These are phyloP conservation scores for Loripinus fragilis DNA, from an alignment of 2,888 invertebrate genomes.

Conservation along the genomic window DNA sequence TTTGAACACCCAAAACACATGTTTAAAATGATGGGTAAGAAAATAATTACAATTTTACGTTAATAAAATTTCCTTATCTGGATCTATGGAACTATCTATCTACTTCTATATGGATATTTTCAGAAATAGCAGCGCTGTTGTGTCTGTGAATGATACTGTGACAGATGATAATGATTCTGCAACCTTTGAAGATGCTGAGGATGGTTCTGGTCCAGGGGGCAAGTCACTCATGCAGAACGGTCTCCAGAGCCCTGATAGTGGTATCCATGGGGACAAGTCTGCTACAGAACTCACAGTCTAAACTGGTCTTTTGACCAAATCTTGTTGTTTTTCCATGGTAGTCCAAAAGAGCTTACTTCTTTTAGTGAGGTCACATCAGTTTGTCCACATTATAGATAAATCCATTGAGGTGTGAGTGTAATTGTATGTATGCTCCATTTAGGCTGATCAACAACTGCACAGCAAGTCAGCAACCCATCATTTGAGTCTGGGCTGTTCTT, in stretches of 20 bases:
- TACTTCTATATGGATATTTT: constrained; percentile 10
- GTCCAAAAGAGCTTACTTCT: not conserved
- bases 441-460: too few species aligned
- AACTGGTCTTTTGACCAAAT: not conserved
- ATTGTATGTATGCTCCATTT: too few species aligned
- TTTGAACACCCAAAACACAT: too few species aligned
- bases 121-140: constrained; percentile 33
- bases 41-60: too few species aligned
- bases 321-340: constrained; percentile 4
- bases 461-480: too few species aligned
- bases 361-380: not conserved
- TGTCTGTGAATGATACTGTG: constrained; percentile 27
- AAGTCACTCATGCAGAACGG: constrained; percentile 58
- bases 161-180: constrained; percentile 59
- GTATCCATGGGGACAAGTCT: constrained; percentile 69
- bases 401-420: too few species aligned
- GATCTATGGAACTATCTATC: not conserved
- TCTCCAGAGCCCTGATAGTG: constrained; percentile 68
- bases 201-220: constrained; percentile 26
- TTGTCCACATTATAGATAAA: not conserved
- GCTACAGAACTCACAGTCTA: constrained; percentile 58
- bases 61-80: too few species aligned
- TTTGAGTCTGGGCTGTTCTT: too few species aligned
- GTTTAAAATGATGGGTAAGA: too few species aligned
- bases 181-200: constrained; percentile 66